Evolutionary conservation across 2,888 invertebrate genomes (phyloP).

Genomic region (Dorcus hopei): DNA sequence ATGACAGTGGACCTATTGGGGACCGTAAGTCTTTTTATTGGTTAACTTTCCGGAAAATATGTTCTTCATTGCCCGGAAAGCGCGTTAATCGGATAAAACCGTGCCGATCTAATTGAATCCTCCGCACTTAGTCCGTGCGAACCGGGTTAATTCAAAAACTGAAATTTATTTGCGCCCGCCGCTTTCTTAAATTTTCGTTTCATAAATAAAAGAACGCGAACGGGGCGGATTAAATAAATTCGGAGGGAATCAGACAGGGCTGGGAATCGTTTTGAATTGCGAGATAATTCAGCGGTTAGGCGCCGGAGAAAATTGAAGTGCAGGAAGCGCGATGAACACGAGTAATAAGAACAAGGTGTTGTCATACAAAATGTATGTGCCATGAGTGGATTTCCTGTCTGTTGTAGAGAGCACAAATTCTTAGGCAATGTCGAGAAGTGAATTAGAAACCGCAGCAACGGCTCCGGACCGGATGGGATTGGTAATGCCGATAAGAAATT

Average conservation of each 20-base stretch:
- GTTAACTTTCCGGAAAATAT: conserved; percentile 22
- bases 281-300: conserved; percentile 36
- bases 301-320: conserved; percentile 37
- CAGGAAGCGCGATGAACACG: conserved; percentile 29
- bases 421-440: conserved; percentile 27
- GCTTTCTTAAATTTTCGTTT: conserved; percentile 15
- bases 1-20: conserved; percentile 28
- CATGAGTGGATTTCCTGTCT: conserved; percentile 44
- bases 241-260: conserved; percentile 23
- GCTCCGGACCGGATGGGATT: conserved; percentile 35
- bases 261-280: conserved; percentile 34
- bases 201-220: conserved; percentile 21
- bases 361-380: conserved; percentile 46
- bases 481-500: conserved; percentile 44
- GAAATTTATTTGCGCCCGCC: no score
- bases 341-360: conserved; percentile 37
- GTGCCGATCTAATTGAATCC: no score
- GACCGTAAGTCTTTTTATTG: conserved; percentile 32
- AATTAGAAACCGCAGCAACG: conserved; percentile 41
- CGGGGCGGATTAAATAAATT: conserved; percentile 24
- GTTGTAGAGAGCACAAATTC: conserved; percentile 16
- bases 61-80: conserved; percentile 19
- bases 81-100: conserved; percentile 13
- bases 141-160: no score
- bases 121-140: no score